Percentiles rank a stretch among this genome's conserved stretches.
phyloP scores from a whole-genome alignment of 1,140 invertebrate genomes.

The Drosophila mayri region DNA sequence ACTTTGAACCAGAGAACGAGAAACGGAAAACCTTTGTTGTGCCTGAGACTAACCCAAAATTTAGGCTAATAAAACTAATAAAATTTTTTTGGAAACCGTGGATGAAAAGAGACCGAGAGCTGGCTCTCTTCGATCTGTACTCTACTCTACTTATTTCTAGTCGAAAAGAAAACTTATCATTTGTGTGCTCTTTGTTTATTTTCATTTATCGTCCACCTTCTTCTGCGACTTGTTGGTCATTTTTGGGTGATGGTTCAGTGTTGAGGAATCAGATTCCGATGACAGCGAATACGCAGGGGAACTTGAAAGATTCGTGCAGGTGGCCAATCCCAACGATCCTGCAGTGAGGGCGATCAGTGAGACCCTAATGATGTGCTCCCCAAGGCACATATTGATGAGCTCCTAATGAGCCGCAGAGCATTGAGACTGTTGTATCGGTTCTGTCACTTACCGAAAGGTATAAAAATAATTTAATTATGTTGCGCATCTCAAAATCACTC shows the following conservation, averaged over 20 bases:
- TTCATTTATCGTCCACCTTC: slow-evolving; percentile 56
- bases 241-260: slow-evolving; percentile 49
- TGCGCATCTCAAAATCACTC: slow-evolving; percentile 37
- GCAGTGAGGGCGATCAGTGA: slow-evolving; percentile 49
- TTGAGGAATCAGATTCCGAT: slow-evolving; percentile 72
- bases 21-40: slow-evolving; percentile 12
- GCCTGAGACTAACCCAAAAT: slow-evolving; percentile 31
- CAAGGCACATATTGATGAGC: not conserved
- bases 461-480: slow-evolving; percentile 27
- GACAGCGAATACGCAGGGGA: slow-evolving; percentile 49
- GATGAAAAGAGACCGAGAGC: not conserved
- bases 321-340: slow-evolving; percentile 44
- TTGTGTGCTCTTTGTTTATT: slow-evolving; percentile 69
- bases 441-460: slow-evolving; percentile 67
- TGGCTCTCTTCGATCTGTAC: not conserved
- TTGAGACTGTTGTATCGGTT: slow-evolving; percentile 17
- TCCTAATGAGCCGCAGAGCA: not conserved
- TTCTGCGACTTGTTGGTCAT: slow-evolving; percentile 50
- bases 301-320: slow-evolving; percentile 22
- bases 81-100: slow-evolving; percentile 10
- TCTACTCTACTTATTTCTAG: slow-evolving; percentile 26
- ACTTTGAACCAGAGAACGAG: slow-evolving; percentile 5
- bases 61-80: slow-evolving; percentile 33
- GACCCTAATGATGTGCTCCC: slow-evolving; percentile 34
- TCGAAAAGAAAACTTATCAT: slow-evolving; percentile 32